Evolutionary conservation across 1,140 invertebrate genomes (phyloP).

Genomic region (Drosophila burlai): DNA sequence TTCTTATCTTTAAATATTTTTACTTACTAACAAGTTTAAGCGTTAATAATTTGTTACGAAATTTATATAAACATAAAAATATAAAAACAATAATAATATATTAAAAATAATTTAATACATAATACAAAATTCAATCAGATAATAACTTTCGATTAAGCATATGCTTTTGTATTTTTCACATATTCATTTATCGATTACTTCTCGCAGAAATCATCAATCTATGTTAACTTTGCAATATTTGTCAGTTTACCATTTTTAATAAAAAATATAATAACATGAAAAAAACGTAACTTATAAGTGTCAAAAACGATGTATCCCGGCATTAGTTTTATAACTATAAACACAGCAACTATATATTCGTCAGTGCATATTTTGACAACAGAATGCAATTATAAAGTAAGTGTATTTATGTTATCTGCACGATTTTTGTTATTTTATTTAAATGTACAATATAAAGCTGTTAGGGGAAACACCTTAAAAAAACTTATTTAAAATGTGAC

Average conservation of each 20-base stretch:
- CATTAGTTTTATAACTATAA: neutral
- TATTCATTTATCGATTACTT: neutral
- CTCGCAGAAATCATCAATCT: neutral
- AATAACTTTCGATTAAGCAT: neutral
- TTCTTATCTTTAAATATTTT: neutral
- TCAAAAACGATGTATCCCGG: neutral
- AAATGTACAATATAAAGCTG: slow-evolving; percentile 16
- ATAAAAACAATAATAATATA: too few relatives aligned
- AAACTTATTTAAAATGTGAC: slow-evolving; percentile 2
- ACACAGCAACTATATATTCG: neutral
- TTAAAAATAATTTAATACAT: too few relatives aligned
- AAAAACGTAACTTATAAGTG: neutral
- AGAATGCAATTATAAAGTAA: neutral
- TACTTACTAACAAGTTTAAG: neutral
- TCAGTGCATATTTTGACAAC: slow-evolving; percentile 2
- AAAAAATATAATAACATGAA: neutral
- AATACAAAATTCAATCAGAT: too few relatives aligned
- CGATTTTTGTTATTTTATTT: neutral
- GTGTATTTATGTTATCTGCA: neutral
- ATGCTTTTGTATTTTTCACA: neutral
- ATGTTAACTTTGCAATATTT: neutral
- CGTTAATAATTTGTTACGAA: too few relatives aligned
- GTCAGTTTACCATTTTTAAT: neutral
- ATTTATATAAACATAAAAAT: too few relatives aligned
- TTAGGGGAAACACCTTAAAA: neutral